Conservation (phyloP, 2,113 vertebrate genomes). For the Periophthalmus modestus region DNA sequence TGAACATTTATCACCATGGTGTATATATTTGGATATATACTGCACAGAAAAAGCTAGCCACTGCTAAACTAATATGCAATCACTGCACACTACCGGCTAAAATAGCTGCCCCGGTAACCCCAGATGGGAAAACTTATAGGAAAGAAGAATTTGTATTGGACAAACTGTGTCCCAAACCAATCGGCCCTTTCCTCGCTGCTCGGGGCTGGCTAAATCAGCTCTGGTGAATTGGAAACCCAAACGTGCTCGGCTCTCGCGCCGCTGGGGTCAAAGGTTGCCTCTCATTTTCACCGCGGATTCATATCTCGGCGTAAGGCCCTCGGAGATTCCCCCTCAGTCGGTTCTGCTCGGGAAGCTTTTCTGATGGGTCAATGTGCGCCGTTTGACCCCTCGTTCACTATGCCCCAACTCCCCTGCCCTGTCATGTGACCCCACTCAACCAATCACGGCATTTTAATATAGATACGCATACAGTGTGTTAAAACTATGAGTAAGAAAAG, state of each 20-base stretch:
- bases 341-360: conserved; percentile 26
- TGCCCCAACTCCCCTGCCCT: conserved; percentile 26
- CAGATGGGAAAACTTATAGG: not conserved
- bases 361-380: conserved; percentile 25
- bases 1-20: not conserved
- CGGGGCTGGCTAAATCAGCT: conserved; percentile 2
- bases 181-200: conserved; percentile 1
- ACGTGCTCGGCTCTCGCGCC: not conserved
- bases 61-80: not conserved
- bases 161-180: conserved; percentile 6
- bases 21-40: not conserved
- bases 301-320: conserved; percentile 27
- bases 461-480: not conserved
- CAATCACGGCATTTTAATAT: conserved; percentile 34
- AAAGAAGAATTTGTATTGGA: conserved; percentile 1
- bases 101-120: not conserved
- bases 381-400: conserved; percentile 63
- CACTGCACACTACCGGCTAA: not conserved
- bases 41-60: not conserved
- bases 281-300: conserved; percentile 54
- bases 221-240: conserved; percentile 13
- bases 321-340: conserved; percentile 25
- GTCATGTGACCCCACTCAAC: conserved; percentile 39
- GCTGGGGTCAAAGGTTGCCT: conserved; percentile 36
- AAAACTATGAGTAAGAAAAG: not conserved